These are phyloP conservation scores for Phorcus lineatus DNA, from an alignment of 2,888 invertebrate genomes.

Conservation along the genomic window DNA sequence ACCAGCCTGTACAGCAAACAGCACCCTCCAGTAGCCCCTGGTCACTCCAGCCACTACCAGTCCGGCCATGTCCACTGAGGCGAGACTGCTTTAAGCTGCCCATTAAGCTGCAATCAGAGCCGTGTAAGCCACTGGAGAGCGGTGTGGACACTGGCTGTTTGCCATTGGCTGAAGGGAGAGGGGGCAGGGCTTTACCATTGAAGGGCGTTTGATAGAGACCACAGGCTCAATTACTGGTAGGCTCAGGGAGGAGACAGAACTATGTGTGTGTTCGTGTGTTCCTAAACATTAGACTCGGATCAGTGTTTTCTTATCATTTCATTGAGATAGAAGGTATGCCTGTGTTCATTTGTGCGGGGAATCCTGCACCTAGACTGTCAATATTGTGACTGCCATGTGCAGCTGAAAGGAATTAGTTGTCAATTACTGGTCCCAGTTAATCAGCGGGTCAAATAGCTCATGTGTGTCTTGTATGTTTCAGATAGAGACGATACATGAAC, in stretches of 20 bases:
- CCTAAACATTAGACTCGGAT: constrained; percentile 1
- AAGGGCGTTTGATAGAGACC: not conserved
- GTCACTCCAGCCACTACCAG: too few species aligned
- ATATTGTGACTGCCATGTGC: not conserved
- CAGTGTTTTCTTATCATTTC: constrained; percentile 18
- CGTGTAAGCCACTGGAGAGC: not conserved
- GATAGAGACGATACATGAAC: not conserved
- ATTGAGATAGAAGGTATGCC: constrained; percentile 12
- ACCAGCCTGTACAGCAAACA: not conserved
- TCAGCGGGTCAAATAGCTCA: not conserved
- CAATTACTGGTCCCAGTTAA: not conserved
- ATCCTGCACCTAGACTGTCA: not conserved
- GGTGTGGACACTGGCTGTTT: constrained; percentile 2
- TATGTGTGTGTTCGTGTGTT: constrained; percentile 23
- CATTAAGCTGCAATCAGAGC: constrained; percentile 1
- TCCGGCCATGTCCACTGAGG: not conserved
- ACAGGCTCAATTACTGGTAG: constrained; percentile 5
- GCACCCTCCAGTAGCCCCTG: not conserved
- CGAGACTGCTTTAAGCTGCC: constrained; percentile 5
- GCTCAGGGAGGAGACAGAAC: not conserved
- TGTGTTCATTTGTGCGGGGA: constrained; percentile 6
- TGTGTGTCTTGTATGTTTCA: constrained; percentile 13
- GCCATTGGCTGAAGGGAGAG: not conserved
- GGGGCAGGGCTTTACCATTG: not conserved
- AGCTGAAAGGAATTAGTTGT: constrained; percentile 13